Evolutionary conservation across 2,797 vertebrate species (phyloP).

Genomic region (Poeciliopsis infans): DNA sequence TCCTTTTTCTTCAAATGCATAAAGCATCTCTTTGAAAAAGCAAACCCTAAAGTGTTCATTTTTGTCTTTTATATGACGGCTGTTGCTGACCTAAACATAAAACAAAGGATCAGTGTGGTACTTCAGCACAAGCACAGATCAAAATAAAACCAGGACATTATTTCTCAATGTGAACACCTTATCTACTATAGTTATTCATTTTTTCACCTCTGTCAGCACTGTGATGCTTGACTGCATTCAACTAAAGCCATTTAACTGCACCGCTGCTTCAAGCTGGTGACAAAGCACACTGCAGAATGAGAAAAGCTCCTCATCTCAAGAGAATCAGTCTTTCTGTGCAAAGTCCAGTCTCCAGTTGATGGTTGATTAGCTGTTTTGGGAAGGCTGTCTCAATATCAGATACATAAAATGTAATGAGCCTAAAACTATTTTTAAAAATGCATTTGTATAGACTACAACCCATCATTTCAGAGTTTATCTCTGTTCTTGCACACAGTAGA

Average conservation of each 20-base stretch:
- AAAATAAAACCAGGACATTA: slow-evolving; percentile 76
- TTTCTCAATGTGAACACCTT: slow-evolving; percentile 59
- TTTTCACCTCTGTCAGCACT: slow-evolving; percentile 63
- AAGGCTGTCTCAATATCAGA: not conserved
- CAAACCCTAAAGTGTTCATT: not conserved
- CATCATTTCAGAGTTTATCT: not conserved
- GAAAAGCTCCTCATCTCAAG: slow-evolving; percentile 48
- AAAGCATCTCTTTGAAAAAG: not conserved
- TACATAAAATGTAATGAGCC: not conserved
- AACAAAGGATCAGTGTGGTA: not conserved
- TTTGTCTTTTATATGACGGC: not conserved
- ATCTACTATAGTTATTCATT: slow-evolving; percentile 24
- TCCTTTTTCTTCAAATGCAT: not conserved
- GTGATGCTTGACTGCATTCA: slow-evolving; percentile 64
- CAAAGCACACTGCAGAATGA: slow-evolving; percentile 53
- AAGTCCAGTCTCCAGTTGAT: slow-evolving; percentile 20
- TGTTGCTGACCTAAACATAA: slow-evolving; percentile 20
- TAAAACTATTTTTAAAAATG: not conserved
- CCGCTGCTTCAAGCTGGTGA: slow-evolving; percentile 60
- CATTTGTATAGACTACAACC: not conserved
- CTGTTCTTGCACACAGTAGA: not conserved
- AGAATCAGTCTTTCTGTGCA: slow-evolving; percentile 32
- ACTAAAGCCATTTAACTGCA: slow-evolving; percentile 56
- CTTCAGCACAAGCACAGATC: slow-evolving; percentile 34
- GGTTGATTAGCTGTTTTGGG: not conserved